Evolutionary conservation across 2,888 invertebrate genomes (phyloP).

Genomic region (Drosophila engyochracea): DNA sequence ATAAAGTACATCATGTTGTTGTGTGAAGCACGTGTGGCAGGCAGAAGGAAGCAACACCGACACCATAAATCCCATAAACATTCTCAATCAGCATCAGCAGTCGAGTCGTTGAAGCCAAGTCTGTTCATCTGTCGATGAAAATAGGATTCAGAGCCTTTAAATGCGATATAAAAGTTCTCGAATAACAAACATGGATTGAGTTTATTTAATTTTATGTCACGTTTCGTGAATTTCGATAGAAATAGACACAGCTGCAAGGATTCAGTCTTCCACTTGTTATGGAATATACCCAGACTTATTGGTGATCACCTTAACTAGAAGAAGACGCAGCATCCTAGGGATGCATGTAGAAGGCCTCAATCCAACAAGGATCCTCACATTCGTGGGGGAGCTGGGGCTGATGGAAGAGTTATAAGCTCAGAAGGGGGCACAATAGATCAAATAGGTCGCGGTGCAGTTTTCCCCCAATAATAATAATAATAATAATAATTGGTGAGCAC

Average conservation of each 20-base stretch:
- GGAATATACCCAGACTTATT: not conserved
- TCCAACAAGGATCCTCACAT: too few relatives aligned
- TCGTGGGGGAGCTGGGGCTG: too few relatives aligned
- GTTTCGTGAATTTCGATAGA: not conserved
- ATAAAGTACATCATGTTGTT: not conserved
- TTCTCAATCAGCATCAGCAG: not conserved
- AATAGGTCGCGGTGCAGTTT: too few relatives aligned
- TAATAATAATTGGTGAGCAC: too few relatives aligned
- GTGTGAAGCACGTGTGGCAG: not conserved
- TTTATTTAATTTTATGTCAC: not conserved
- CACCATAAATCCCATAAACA: not conserved
- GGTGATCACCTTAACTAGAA: not conserved
- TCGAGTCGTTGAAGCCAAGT: not conserved
- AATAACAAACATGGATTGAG: rapidly evolving
- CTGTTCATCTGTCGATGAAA: not conserved
- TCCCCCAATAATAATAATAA: too few relatives aligned
- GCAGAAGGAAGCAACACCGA: not conserved
- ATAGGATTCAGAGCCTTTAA: not conserved
- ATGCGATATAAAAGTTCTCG: not conserved
- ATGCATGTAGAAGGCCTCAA: too few relatives aligned
- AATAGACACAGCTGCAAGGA: not conserved
- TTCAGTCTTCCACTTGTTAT: not conserved
- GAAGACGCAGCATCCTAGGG: too few relatives aligned
- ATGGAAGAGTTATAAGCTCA: too few relatives aligned
- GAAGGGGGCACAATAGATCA: too few relatives aligned